Base-by-base conservation (phyloP, 2,113 vertebrate genomes). In the Peromyscus leucopus region DNA sequence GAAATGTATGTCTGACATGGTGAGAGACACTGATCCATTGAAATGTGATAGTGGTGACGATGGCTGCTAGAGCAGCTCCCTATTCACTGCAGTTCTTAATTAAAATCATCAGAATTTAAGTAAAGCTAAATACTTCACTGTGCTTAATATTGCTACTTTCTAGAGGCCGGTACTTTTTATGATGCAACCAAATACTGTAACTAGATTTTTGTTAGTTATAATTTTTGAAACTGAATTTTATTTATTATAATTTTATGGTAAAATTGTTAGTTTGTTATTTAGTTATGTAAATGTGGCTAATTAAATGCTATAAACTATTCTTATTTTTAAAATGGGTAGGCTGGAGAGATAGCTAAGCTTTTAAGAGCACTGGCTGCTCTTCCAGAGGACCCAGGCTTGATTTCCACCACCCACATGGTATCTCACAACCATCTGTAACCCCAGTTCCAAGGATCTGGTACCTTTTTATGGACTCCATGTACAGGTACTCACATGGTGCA, bases 251-350 rank as follows among this genome's bases (percentile, higher is more conserved):
- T 26, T 91, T 85, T 95, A 91, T 63, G 28, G 28, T 93, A 36
- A 82, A 65, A 74, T 82, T 82, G 79, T n/a, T 72, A 79, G 51
- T 94, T 93, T 95, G 24, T 93, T n/a, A 36, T 67, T 85, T 83
- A 57, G 26, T 80, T 80, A 36, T 36, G 4, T 80, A 57, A 80
- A 36, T 80, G 17, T 80, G 48, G 75, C 7, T 71, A 83, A 65
- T 57, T 78, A 82, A 87, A 31, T 36, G 51, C 39, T 90, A 13
- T 75, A 96, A 61, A 88, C 39, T 69, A 65, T 22, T 21, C 59
- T 79, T 8, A 87, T 89, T 90, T 46, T 63, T 10, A 65, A 46
- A 33, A 63, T 63, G n/a, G 13, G 10, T 55, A 17, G 15, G 9
- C 33, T 22, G 12, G 78, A 78, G 26, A 31, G 46, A 31, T 17